A percentile compares a stretch with the other conserved stretches of the same genome.
Evolutionary conservation across 1,140 invertebrate genomes (phyloP).

Genomic region (Ctenoplectra terminalis): DNA sequence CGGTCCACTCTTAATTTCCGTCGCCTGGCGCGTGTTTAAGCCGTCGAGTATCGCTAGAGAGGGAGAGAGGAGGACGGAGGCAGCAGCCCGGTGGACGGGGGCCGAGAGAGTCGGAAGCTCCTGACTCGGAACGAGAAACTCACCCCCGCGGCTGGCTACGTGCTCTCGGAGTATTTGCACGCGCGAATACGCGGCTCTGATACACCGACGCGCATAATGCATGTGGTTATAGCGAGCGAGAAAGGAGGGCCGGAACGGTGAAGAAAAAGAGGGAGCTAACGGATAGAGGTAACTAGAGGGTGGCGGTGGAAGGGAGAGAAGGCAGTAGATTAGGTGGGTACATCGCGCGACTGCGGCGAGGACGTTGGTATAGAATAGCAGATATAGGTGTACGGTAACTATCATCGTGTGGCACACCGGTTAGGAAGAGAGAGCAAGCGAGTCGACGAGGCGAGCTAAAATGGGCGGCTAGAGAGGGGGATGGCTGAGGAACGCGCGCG

Average conservation of each 20-base stretch:
- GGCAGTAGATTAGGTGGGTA: constrained; percentile 80
- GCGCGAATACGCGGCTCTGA: constrained; percentile 64
- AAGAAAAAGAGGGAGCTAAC: constrained; percentile 40
- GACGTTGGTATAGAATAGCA: constrained; percentile 55
- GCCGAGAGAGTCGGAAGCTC: not conserved
- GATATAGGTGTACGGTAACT: constrained; percentile 62
- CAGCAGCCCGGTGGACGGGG: not conserved
- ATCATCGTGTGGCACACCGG: constrained; percentile 43
- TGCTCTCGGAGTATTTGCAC: constrained; percentile 61
- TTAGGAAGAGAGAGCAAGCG: constrained; percentile 50
- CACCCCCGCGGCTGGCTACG: constrained; percentile 34
- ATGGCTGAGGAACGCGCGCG: not conserved
- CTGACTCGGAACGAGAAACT: constrained; percentile 40
- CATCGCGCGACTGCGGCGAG: constrained; percentile 75
- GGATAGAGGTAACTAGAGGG: constrained; percentile 38
- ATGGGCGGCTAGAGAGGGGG: constrained; percentile 22
- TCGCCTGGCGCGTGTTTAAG: constrained; percentile 46
- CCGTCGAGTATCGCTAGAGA: not conserved
- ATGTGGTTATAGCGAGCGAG: constrained; percentile 52
- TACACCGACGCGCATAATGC: constrained; percentile 64
- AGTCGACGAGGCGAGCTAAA: constrained; percentile 47
- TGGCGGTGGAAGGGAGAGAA: constrained; percentile 55
- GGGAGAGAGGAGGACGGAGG: not conserved
- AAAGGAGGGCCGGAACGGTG: constrained; percentile 42
- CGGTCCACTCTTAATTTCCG: constrained; percentile 57